A percentile compares a stretch with the other conserved stretches of the same genome.
phyloP scores from a whole-genome alignment of 2,888 invertebrate species.

The Didymodactylos carnosus region DNA sequence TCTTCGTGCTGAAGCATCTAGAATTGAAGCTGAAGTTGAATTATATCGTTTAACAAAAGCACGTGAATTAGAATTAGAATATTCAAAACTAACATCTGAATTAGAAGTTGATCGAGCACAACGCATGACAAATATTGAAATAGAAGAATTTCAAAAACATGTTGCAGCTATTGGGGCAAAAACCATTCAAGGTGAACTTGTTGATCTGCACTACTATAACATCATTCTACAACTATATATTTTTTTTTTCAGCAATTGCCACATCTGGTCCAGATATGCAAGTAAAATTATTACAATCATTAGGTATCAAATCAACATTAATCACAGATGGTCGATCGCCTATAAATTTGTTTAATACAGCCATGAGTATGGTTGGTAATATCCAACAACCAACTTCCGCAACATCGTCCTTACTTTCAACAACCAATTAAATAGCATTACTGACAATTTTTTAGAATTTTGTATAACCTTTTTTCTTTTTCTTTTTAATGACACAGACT shows the following conservation, averaged over 20 bases:
- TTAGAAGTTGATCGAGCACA: conserved; percentile 27
- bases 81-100: background rate
- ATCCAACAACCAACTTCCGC: too few relatives aligned
- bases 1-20: conserved; percentile 12
- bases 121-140: conserved; percentile 33
- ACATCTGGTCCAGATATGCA: background rate
- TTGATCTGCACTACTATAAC: too few relatives aligned
- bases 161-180: conserved; percentile 35
- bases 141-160: conserved; percentile 33
- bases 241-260: too few relatives aligned
- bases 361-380: conserved; percentile 36
- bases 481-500: too few relatives aligned
- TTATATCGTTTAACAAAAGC: conserved; percentile 1
- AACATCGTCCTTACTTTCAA: too few relatives aligned
- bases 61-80: background rate
- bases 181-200: conserved; percentile 31
- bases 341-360: conserved; percentile 37
- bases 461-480: too few relatives aligned
- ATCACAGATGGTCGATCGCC: conserved; percentile 38
- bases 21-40: conserved; percentile 10
- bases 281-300: conserved; percentile 33
- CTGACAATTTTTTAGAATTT: too few relatives aligned
- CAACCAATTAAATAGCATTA: too few relatives aligned
- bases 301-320: conserved; percentile 37
- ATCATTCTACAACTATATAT: too few relatives aligned